phyloP scores from a whole-genome alignment of 1,140 invertebrate genomes.

The Lepidurus couesii region DNA sequence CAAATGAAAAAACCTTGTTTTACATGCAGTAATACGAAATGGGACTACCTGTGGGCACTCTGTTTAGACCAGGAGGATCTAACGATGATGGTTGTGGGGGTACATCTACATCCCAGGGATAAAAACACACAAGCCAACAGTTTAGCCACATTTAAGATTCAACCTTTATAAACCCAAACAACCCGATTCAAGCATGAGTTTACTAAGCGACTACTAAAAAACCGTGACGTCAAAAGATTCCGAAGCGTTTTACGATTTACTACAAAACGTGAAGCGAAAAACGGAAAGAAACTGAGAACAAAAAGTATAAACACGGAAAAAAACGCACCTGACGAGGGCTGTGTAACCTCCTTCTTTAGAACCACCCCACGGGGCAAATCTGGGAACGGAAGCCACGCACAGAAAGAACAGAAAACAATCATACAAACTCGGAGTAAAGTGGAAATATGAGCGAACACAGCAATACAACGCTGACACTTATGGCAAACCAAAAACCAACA shows the following conservation, averaged over 20 bases:
- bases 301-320: background rate
- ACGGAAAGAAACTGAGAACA: background rate
- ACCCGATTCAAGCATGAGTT: too few relatives aligned
- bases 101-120: background rate
- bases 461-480: background rate
- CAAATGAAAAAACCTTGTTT: background rate
- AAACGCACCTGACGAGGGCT: background rate
- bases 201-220: too few relatives aligned
- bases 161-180: too few relatives aligned
- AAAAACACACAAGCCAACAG: background rate
- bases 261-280: background rate
- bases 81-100: constrained; percentile 5
- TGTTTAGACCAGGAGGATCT: constrained; percentile 5
- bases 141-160: background rate
- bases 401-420: too few relatives aligned
- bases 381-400: too few relatives aligned
- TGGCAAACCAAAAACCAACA: background rate
- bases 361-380: background rate
- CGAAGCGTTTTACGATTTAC: too few relatives aligned
- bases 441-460: too few relatives aligned
- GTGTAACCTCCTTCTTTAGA: background rate
- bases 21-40: background rate
- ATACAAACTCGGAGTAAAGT: too few relatives aligned
- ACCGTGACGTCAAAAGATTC: too few relatives aligned
- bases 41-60: background rate